These are phyloP conservation scores for Doryteuthis pealeii DNA, from an alignment of 1,140 invertebrate genomes.

Conservation along the genomic window DNA sequence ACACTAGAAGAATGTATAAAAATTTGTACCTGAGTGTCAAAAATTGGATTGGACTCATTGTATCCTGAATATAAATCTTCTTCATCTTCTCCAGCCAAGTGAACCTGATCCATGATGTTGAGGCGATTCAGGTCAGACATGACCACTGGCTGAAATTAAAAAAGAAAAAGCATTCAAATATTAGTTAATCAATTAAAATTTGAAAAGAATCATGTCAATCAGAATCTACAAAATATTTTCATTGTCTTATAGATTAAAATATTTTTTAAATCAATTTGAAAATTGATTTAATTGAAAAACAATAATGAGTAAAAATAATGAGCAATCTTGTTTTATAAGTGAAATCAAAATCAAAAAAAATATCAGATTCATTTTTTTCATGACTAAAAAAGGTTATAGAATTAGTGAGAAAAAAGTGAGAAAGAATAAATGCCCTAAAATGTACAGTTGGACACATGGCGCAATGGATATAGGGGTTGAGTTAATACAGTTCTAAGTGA, in stretches of 20 bases:
- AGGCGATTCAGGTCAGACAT: slow-evolving; percentile 44
- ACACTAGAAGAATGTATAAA: too few relatives aligned
- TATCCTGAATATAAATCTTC: slow-evolving; percentile 72
- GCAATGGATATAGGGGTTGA: too few relatives aligned
- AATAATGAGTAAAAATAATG: background rate
- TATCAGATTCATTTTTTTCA: too few relatives aligned
- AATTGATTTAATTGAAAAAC: background rate
- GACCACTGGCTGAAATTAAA: background rate
- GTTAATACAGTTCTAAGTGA: too few relatives aligned
- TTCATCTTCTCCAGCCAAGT: slow-evolving; percentile 57
- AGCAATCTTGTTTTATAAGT: background rate
- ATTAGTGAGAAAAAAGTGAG: too few relatives aligned
- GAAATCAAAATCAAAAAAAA: too few relatives aligned
- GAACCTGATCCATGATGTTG: slow-evolving; percentile 55
- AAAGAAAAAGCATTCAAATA: background rate
- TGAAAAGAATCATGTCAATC: background rate
- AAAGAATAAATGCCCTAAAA: too few relatives aligned
- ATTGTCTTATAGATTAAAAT: background rate
- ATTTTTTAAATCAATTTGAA: background rate
- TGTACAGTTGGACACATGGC: too few relatives aligned
- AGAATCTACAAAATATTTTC: background rate
- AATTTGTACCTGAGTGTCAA: slow-evolving; percentile 63
- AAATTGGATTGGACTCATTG: slow-evolving; percentile 69
- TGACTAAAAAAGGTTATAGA: too few relatives aligned
- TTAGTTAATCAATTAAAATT: background rate